Evolutionary conservation across 2,888 invertebrate genomes (phyloP).

Genomic region (Synergus itoensis): DNA sequence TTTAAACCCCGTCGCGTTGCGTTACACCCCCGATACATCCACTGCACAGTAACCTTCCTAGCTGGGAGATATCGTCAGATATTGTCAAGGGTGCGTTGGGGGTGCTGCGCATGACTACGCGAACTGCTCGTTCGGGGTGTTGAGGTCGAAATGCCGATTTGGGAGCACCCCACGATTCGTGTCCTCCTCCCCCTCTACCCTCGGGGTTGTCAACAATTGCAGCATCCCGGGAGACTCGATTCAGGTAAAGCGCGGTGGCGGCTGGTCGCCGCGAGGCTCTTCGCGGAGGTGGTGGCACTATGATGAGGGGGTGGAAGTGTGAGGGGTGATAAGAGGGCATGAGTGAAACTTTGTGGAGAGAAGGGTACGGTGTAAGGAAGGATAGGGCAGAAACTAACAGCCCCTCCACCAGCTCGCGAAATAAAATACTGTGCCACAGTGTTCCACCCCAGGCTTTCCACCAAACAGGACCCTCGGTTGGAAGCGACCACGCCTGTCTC

Average conservation of each 20-base stretch:
- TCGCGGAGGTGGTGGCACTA: slow-evolving; percentile 55
- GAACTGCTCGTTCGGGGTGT: slow-evolving; percentile 51
- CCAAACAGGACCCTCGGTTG: slow-evolving; percentile 64
- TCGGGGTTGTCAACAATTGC: slow-evolving; percentile 74
- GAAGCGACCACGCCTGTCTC: slow-evolving; percentile 61
- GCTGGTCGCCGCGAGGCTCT: slow-evolving; percentile 45
- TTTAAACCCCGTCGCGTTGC: slow-evolving; percentile 12
- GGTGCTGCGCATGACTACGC: slow-evolving; percentile 37
- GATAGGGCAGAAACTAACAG: slow-evolving; percentile 69
- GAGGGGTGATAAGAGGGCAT: slow-evolving; percentile 41
- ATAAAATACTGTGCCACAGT: slow-evolving; percentile 76
- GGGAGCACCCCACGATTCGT: slow-evolving; percentile 46
- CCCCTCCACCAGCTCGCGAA: slow-evolving; percentile 66
- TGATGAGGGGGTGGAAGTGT: slow-evolving; percentile 40
- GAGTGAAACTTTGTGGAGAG: slow-evolving; percentile 53
- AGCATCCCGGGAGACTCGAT: slow-evolving; percentile 70
- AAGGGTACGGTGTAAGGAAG: slow-evolving; percentile 57
- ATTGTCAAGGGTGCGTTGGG: slow-evolving; percentile 15
- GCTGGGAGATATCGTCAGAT: neutral
- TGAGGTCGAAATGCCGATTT: slow-evolving; percentile 56
- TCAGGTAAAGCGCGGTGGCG: slow-evolving; percentile 58
- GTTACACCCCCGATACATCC: slow-evolving; percentile 33
- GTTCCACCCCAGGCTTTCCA: slow-evolving; percentile 70
- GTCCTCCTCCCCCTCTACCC: slow-evolving; percentile 54
- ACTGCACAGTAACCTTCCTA: slow-evolving; percentile 27